Base-by-base conservation (phyloP, 1,140 invertebrate genomes). In the Schlechtendalia chinensis region DNA sequence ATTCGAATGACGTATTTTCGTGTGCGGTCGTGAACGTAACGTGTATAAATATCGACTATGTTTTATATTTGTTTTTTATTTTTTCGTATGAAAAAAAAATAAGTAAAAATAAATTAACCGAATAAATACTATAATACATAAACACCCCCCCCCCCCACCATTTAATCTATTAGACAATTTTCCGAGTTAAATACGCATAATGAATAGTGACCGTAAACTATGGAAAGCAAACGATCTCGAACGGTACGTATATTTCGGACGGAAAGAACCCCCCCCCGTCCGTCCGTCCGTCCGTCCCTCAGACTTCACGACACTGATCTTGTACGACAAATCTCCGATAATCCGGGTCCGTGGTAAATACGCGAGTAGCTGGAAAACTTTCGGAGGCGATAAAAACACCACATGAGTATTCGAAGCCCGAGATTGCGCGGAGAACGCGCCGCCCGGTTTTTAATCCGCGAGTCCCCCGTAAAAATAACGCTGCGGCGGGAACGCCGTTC, bases 401-500 rank as follows among this genome's bases (percentile, higher is more conserved):
- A 39, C 56, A 32, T 24, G 22, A 58, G 29, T 58, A 75, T 59
- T 75, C 47, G 39, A 10, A 4, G 39, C 8, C 56, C 54, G 32
- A 29, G 74, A 77, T 59, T n/a, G 32, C 59, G 29, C 0, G 32
- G 54, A 77, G 22, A n/a, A n/a, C n/a, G n/a, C n/a, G 14, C 74
- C 74, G 56, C 53, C 74, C 74, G 59, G 54, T 77, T 32, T n/a
- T 77, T 58, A 77, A 77, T 58, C 54, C 56, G 22, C n/a, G 45
- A 77, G n/a, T n/a, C 6, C 24, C n/a, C 14, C 27, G 24, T 77
- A 77, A 59, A 77, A 17, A 19, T 39, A 8, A 19, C 5, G 59
- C 27, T 8, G 27, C n/a, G n/a, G n/a, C n/a, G n/a, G n/a, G n/a
- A n/a, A n/a, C n/a, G n/a, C n/a, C n/a, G n/a, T n/a, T n/a, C n/a